Evolutionary conservation across 2,888 invertebrate species (phyloP).

Genomic region (Acronicta psi): DNA sequence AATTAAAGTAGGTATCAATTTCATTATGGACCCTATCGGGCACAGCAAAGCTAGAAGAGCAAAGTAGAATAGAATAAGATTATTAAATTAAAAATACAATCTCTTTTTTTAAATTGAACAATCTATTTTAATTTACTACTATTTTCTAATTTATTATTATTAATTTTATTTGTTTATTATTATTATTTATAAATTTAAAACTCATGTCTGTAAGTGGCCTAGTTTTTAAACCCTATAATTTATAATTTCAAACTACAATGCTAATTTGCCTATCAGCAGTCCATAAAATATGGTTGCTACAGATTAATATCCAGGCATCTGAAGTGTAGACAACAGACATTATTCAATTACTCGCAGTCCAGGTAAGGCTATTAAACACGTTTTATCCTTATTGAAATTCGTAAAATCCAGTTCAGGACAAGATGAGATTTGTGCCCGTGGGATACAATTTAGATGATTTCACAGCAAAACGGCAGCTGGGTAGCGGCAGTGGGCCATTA

Average conservation of each 20-base stretch:
- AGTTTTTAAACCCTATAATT: conserved; percentile 14
- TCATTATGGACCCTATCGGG: too few relatives aligned
- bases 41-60: too few relatives aligned
- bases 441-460: conserved; percentile 81
- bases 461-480: conserved; percentile 82
- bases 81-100: too few relatives aligned
- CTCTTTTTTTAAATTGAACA: too few relatives aligned
- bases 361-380: conserved; percentile 61
- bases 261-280: conserved; percentile 35
- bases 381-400: conserved; percentile 77
- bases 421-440: conserved; percentile 79
- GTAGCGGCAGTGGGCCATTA: conserved; percentile 70
- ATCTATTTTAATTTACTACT: too few relatives aligned
- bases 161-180: too few relatives aligned
- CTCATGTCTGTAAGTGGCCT: conserved; percentile 1
- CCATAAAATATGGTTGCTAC: conserved; percentile 7
- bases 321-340: conserved; percentile 41
- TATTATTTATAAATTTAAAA: neutral
- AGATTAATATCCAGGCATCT: conserved; percentile 42
- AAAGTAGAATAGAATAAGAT: too few relatives aligned
- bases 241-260: neutral
- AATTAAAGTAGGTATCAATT: too few relatives aligned
- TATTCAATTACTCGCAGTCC: conserved; percentile 50
- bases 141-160: too few relatives aligned
- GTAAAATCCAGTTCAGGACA: conserved; percentile 71